phyloP scores from a whole-genome alignment of 2,797 vertebrate species.

The Argya squamiceps region DNA sequence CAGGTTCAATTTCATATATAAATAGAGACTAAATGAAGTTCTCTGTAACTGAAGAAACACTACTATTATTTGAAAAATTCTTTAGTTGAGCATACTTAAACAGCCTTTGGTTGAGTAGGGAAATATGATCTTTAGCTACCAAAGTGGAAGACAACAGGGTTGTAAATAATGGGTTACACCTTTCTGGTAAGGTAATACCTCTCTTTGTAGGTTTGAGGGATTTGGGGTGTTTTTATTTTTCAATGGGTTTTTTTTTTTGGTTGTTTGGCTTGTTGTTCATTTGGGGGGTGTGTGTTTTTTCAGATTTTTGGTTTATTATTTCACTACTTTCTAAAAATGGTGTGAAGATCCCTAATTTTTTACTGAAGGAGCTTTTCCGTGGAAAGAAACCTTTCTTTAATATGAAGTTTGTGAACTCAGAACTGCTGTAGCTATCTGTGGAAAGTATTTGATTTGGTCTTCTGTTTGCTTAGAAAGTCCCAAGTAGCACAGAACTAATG shows the following conservation, averaged over 20 bases:
- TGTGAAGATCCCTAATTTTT: neutral
- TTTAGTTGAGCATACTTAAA: neutral
- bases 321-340: neutral
- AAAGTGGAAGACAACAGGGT: neutral
- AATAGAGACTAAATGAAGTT: neutral
- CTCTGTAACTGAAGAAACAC: neutral
- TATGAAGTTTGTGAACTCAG: neutral
- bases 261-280: neutral
- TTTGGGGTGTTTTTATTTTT: neutral
- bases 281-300: fast-evolving
- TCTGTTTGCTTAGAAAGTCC: neutral
- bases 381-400: neutral
- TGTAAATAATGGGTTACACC: neutral
- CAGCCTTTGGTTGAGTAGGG: neutral
- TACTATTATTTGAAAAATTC: neutral
- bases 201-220: neutral
- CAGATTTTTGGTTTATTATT: neutral
- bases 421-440: neutral
- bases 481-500: neutral
- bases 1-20: neutral
- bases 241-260: fast-evolving
- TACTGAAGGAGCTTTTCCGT: neutral
- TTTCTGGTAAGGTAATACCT: neutral
- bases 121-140: neutral
- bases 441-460: neutral